Conservation (phyloP, 2,113 vertebrate species). For the Ailurus styani region DNA sequence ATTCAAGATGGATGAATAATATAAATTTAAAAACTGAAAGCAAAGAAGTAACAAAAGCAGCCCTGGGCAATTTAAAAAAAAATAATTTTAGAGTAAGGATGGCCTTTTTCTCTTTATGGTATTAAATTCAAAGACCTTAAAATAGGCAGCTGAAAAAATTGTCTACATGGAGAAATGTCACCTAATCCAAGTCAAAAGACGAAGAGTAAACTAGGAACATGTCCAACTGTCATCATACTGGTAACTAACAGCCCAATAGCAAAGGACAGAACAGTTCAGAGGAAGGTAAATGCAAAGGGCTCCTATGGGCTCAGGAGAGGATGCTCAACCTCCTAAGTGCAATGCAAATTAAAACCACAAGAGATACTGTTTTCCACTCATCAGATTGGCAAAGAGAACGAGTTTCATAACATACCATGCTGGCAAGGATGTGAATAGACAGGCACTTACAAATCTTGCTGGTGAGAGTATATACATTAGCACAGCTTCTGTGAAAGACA, state of each 20-base stretch:
- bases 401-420: background rate
- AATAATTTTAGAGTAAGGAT: background rate
- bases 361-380: background rate
- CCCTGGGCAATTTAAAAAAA: background rate
- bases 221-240: background rate
- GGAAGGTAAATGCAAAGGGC: background rate
- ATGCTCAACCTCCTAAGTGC: background rate
- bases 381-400: background rate
- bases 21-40: background rate
- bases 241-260: background rate
- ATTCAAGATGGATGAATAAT: background rate
- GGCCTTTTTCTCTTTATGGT: background rate
- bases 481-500: background rate
- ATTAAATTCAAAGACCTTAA: constrained; percentile 7
- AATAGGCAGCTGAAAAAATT: background rate
- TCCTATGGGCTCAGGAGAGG: background rate
- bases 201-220: background rate
- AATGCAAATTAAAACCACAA: constrained; percentile 18
- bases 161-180: background rate
- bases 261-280: background rate
- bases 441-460: background rate
- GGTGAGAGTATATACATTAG: background rate
- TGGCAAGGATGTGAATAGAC: background rate
- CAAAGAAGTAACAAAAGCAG: background rate
- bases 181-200: constrained; percentile 16